Base-by-base conservation (phyloP, 2,113 vertebrate species). In the Scomber scombrus region DNA sequence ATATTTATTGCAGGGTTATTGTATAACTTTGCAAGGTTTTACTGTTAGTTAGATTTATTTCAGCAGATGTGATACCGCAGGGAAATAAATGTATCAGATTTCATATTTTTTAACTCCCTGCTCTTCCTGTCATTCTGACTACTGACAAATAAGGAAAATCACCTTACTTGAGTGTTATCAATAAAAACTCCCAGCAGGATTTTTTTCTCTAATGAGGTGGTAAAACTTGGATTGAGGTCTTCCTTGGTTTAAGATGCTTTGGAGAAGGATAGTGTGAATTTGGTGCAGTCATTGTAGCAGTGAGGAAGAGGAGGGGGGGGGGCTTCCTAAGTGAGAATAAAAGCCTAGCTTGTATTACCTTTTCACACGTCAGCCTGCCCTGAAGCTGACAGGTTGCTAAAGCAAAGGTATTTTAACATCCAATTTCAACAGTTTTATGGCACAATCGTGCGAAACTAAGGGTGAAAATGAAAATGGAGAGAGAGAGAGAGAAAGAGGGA, bases 381-480 rank as follows among this genome's bases (percentile, higher is more conserved):
- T 54, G 76, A 46, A 79, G 78, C 50, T 91, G 94, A 93, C 91
- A 94, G 86, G 88, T 55, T 85, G 91, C 87, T 85, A 90, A 93
- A 87, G 88, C 65, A 78, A 85, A 90, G 80, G 85, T 85, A 91
- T 91, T 90, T 88, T 89, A 90, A 82, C 92, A 90, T 85, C 90
- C 87, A 89, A 92, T 92, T 88, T 88, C 85, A 70, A 78, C 88
- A 81, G 88, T 85, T 92, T 89, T 74, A 85, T 76, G 65, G 77
- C 55, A 70, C 66, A 69, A 88, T 78, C 13, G 78, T 85, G 87
- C 51, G 67, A 89, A 89, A 71, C 64, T 23, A 29, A 19, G 61
- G 76, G 86, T 85, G 87, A 88, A 85, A 89, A 89, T 78, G 77
- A 89, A 75, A 90, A 85, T 43, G 45, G 60, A 61, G 56, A 29